Conservation (phyloP, 2,113 vertebrate species). For the Chiloscyllium plagiosum region DNA sequence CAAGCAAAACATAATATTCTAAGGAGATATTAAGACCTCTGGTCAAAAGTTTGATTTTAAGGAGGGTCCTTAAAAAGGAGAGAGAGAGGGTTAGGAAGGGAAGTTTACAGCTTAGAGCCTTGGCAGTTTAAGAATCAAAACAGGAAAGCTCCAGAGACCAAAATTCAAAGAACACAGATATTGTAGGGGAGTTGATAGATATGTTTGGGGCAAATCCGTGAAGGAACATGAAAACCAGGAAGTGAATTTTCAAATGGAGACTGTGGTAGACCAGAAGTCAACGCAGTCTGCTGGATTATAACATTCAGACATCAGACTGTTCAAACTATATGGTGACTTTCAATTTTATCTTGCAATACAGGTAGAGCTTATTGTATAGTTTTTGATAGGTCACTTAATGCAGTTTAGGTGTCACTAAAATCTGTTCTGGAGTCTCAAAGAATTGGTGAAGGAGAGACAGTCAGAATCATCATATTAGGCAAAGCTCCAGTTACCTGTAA, state of each 20-base stretch:
- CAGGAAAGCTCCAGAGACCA: background rate
- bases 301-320: too few species aligned
- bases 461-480: too few species aligned
- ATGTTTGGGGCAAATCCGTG: background rate
- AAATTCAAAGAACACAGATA: background rate
- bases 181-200: background rate
- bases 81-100: background rate
- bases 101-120: background rate
- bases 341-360: too few species aligned
- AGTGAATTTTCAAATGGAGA: background rate
- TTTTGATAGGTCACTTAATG: too few species aligned
- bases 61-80: background rate
- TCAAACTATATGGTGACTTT: too few species aligned
- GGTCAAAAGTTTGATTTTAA: background rate
- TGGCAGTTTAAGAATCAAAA: background rate
- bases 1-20: background rate
- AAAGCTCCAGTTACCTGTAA: background rate
- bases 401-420: too few species aligned
- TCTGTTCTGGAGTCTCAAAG: too few species aligned
- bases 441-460: too few species aligned
- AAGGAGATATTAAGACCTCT: background rate
- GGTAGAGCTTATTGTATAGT: too few species aligned
- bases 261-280: background rate
- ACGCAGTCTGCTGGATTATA: too few species aligned
- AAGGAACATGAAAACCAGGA: background rate